These are phyloP conservation scores for Bathybates hornii DNA, from an alignment of 2,113 vertebrate genomes.

Conservation along the genomic window DNA sequence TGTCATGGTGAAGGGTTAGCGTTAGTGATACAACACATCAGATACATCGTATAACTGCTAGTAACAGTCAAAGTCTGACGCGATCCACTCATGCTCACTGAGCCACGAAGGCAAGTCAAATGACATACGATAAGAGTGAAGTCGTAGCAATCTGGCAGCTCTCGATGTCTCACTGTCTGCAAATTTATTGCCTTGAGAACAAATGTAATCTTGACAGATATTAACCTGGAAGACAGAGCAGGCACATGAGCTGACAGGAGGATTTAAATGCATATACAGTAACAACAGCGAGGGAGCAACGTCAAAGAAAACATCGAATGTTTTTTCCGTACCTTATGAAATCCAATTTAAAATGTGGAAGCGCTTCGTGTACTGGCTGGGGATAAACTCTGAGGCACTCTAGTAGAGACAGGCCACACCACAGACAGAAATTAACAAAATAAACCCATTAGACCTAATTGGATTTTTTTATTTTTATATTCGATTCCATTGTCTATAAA, in stretches of 20 bases:
- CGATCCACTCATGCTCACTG: neutral
- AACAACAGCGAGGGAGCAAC: neutral
- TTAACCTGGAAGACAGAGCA: constrained; percentile 72
- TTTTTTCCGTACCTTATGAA: constrained; percentile 80
- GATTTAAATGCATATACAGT: neutral
- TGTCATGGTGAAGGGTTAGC: neutral
- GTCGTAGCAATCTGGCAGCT: constrained; percentile 92
- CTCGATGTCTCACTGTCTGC: constrained; percentile 87
- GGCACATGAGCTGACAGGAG: neutral
- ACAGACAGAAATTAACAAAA: neutral
- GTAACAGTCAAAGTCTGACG: neutral
- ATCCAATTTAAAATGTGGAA: constrained; percentile 79
- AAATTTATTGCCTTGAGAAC: constrained; percentile 92
- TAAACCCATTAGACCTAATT: neutral
- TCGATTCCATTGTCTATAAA: neutral
- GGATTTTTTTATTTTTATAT: neutral
- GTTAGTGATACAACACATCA: neutral
- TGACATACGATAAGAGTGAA: constrained; percentile 82
- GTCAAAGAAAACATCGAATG: neutral
- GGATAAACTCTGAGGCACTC: constrained; percentile 80
- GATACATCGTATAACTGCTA: neutral
- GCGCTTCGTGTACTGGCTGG: constrained; percentile 9
- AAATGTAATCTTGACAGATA: constrained; percentile 79
- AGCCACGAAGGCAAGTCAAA: neutral
- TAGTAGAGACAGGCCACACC: constrained; percentile 37